Percentiles rank a stretch among this genome's conserved stretches.
Evolutionary conservation across 2,797 vertebrate species (phyloP).

Genomic region (Threskiornis aethiopicus): DNA sequence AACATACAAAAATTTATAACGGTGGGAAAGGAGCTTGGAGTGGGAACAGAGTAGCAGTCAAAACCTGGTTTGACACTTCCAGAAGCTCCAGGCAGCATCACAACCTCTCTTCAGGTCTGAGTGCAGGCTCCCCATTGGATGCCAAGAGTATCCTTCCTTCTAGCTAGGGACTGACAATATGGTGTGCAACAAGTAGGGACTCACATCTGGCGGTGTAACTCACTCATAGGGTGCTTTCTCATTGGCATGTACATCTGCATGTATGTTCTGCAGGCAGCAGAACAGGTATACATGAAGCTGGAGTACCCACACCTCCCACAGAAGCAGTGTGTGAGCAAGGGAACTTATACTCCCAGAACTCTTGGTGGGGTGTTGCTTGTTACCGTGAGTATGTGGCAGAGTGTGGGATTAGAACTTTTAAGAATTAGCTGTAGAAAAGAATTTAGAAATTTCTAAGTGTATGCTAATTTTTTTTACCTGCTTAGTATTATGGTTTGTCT

Average conservation of each 20-base stretch:
- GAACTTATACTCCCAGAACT: neutral
- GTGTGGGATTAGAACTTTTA: neutral
- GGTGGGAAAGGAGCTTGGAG: neutral
- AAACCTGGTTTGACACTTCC: neutral
- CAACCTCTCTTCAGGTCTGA: neutral
- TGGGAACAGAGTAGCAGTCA: neutral
- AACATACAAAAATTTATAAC: neutral
- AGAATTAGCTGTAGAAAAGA: neutral
- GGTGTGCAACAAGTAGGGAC: neutral
- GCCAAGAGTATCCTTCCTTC: neutral
- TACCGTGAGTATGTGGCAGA: neutral
- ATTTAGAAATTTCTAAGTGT: neutral
- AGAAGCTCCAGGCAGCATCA: neutral
- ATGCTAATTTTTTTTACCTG: neutral
- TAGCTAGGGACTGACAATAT: neutral
- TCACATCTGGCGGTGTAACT: fast-evolving
- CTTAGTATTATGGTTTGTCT: neutral
- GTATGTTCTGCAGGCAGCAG: neutral
- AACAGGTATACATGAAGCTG: neutral
- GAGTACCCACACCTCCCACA: neutral
- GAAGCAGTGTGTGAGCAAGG: fast-evolving
- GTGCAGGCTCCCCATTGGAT: neutral
- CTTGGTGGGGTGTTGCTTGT: neutral
- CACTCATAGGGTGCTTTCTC: neutral
- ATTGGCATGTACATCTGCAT: neutral